Base-by-base conservation (phyloP, 2,797 vertebrate species). In the Artibeus lituratus region DNA sequence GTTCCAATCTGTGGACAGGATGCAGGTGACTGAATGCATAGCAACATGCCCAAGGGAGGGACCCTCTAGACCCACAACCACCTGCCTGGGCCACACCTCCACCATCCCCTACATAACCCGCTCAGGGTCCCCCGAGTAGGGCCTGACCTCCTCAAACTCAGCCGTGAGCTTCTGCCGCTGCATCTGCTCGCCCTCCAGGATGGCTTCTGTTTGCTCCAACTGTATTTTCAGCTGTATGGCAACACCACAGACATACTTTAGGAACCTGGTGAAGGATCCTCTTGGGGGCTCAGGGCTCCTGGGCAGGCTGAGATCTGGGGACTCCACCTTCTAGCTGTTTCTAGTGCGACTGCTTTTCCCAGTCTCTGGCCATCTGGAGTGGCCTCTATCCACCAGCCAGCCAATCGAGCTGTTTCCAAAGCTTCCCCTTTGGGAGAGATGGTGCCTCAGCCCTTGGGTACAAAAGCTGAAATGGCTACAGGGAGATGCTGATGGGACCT, bases 141-240 rank as follows among this genome's bases (percentile, higher is more conserved):
- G 57, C 84, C 96, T 94, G 51, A 99, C 99, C 99, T 99, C 99
- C 96, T 99, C 98, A 92, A 99, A 98, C 96, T 99, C 99, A 1
- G 97, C 97, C 0, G 96, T 98, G 37, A 99, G 98, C 97, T 99
- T 98, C 95, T 99, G 98, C 93, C 98, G 98, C 96, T 98, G 98
- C 19, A 65, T 92, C 72, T 98, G 98, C 97, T 99, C 99, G 4
- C 94, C 97, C 6, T 98, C 98, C 57, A 99, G 97, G 90, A 98
- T 98, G 14, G 94, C 98, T 82, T 98, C 97, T 0, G 98, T 99
- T 97, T 97, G 98, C 96, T 98, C 99, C 97, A 99, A 98, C 98
- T 99, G 98, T 0, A 87, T 98, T 96, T 99, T 98, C 86, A 99
- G 96, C 99, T 99, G 97, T 21, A 21, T 39, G 93, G 85, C 90